These are phyloP conservation scores for Triops longicaudatus DNA, from an alignment of 1,140 invertebrate species.

Conservation along the genomic window DNA sequence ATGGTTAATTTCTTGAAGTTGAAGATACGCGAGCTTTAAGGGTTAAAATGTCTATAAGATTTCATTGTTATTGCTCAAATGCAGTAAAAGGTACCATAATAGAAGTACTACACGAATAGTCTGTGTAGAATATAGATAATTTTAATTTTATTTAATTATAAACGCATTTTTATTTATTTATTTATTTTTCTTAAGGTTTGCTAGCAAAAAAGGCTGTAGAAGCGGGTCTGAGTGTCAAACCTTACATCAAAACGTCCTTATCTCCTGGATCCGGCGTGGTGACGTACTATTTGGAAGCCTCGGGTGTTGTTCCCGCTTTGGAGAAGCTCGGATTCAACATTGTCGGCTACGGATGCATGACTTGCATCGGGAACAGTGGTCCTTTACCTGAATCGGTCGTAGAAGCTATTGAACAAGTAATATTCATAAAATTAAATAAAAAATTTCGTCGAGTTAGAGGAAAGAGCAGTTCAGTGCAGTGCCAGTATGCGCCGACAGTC, in stretches of 20 bases:
- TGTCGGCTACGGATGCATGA: slow-evolving; percentile 91
- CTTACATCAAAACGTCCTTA: slow-evolving; percentile 92
- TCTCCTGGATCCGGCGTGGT: slow-evolving; percentile 96
- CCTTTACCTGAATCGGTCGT: slow-evolving; percentile 83
- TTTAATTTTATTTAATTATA: no score
- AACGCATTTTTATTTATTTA: background rate
- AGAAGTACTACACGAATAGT: no score
- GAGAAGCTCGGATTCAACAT: slow-evolving; percentile 85
- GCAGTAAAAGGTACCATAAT: no score
- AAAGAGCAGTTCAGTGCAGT: background rate
- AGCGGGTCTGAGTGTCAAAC: slow-evolving; percentile 73
- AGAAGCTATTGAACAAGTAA: slow-evolving; percentile 86
- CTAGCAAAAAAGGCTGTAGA: slow-evolving; percentile 91
- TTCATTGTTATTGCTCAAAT: no score
- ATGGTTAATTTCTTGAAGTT: no score
- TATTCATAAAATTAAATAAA: background rate
- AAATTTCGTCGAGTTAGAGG: background rate
- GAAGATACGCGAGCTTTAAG: no score
- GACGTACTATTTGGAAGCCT: slow-evolving; percentile 85
- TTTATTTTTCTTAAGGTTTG: slow-evolving; percentile 51
- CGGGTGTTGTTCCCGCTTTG: slow-evolving; percentile 77
- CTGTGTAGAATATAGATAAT: no score
- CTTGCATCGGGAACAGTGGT: slow-evolving; percentile 96
- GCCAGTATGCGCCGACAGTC: background rate
- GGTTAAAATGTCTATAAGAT: no score